Evolutionary conservation across 2,888 invertebrate species (phyloP).

Genomic region (Meandrusa payeni): DNA sequence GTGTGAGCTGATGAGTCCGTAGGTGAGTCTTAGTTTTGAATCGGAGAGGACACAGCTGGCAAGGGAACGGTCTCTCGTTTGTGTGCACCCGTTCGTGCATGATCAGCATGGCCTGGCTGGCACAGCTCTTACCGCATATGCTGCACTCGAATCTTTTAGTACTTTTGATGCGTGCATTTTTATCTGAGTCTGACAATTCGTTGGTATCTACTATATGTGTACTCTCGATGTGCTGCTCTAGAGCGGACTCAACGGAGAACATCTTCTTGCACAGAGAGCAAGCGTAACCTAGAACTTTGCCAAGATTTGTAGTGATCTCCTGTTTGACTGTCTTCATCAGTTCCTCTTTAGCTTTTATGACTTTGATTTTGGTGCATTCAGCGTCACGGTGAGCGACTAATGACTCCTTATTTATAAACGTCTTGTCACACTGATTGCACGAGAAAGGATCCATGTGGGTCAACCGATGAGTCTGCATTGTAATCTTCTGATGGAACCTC

Average conservation of each 20-base stretch:
- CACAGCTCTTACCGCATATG: conserved; percentile 67
- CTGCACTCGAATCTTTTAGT: conserved; percentile 64
- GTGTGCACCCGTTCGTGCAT: conserved; percentile 78
- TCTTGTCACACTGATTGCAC: conserved; percentile 59
- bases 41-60: conserved; percentile 63
- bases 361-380: conserved; percentile 53
- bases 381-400: conserved; percentile 51
- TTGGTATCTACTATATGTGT: conserved; percentile 58
- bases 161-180: conserved; percentile 45
- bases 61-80: conserved; percentile 70
- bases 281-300: conserved; percentile 65
- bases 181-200: conserved; percentile 57
- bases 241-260: conserved; percentile 67
- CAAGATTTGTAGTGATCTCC: conserved; percentile 61
- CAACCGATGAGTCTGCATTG: conserved; percentile 72
- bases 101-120: conserved; percentile 72
- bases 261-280: conserved; percentile 73
- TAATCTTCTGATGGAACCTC: conserved; percentile 71
- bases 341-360: conserved; percentile 57
- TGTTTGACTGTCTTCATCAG: conserved; percentile 69
- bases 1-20: conserved; percentile 72
- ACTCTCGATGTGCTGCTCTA: conserved; percentile 67
- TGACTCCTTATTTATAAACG: conserved; percentile 50
- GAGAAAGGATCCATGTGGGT: conserved; percentile 62
- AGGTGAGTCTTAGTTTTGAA: conserved; percentile 77